These are phyloP conservation scores for Coptotermes formosanus DNA, from an alignment of 1,140 invertebrate genomes.

Conservation along the genomic window DNA sequence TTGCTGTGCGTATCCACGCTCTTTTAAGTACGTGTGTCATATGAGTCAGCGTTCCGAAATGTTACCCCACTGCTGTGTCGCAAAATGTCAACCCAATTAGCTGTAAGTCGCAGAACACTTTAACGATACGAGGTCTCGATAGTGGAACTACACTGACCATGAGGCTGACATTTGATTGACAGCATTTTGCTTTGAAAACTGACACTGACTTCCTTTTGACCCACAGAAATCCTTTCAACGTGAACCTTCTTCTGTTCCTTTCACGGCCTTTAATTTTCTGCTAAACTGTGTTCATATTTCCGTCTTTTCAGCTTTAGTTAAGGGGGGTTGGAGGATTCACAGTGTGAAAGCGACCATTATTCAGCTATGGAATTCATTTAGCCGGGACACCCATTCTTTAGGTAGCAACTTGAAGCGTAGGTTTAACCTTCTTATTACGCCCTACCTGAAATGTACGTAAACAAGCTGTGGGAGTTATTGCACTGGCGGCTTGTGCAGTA, in stretches of 20 bases:
- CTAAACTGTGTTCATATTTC: slow-evolving; percentile 19
- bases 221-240: neutral
- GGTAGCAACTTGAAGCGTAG: neutral
- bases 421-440: slow-evolving; percentile 7
- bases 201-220: neutral
- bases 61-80: neutral
- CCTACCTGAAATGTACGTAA: neutral
- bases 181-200: neutral
- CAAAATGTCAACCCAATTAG: neutral
- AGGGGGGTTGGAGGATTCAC: neutral
- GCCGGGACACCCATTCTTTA: neutral
- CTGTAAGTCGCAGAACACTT: neutral
- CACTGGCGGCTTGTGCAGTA: neutral
- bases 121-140: neutral
- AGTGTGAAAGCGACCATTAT: slow-evolving; percentile 2
- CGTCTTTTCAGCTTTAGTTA: neutral
- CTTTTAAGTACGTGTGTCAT: neutral
- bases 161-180: neutral
- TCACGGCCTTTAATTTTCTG: neutral
- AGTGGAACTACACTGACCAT: neutral
- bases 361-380: neutral
- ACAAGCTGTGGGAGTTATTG: neutral
- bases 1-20: too few species aligned
- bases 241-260: neutral
- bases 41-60: neutral